Evolutionary conservation across 1,140 invertebrate genomes (phyloP), one percentile per base, ranked within the genome.

Genomic region (Rhyzopertha dominica): DNA sequence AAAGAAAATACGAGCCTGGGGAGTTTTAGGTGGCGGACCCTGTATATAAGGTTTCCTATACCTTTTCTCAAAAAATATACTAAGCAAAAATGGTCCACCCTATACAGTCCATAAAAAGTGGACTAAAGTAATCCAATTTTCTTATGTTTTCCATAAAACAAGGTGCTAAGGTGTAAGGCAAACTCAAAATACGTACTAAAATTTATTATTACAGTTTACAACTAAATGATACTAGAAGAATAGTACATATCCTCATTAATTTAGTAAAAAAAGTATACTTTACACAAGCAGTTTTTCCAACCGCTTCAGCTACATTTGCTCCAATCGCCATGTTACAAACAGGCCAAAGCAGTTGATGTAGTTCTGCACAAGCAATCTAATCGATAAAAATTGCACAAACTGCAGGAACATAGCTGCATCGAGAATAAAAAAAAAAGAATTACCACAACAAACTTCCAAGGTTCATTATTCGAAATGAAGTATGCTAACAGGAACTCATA

Each of bases 201-300:
- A 58, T 58, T 65, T 63, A 64, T 63, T 65, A 51, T 63, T 60
- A 61, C 59, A 61, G 56, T 61, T 59, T 52, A 51, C 43, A 63
- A 60, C 57, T 63, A 65, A 61, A 65, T 54, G 58, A 49, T 61
- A 62, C 61, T 63, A 63, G 58, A 65, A 63, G 62, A 63, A 65
- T 65, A 65, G 62, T 65, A 61, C 61, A 62, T 65, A 61, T 63
- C 63, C 62, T 65, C 62, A 39, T 59, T 63, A 56, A 53, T 56
- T 59, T 59, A 59, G 55, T 58, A 53, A 61, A 61, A 64, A 62
- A 63, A 61, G 30, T 51, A 56, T 56, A 61, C 48, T 56, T 61
- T 54, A 62, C 59, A 61, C 44, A 58, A 59, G 54, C 57, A 49
- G 46, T 53, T 43, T 43, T 26, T 23, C 22, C 39, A 42, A 42